Conservation (phyloP, 2,888 invertebrate genomes). For the Ectropis crepuscularia region DNA sequence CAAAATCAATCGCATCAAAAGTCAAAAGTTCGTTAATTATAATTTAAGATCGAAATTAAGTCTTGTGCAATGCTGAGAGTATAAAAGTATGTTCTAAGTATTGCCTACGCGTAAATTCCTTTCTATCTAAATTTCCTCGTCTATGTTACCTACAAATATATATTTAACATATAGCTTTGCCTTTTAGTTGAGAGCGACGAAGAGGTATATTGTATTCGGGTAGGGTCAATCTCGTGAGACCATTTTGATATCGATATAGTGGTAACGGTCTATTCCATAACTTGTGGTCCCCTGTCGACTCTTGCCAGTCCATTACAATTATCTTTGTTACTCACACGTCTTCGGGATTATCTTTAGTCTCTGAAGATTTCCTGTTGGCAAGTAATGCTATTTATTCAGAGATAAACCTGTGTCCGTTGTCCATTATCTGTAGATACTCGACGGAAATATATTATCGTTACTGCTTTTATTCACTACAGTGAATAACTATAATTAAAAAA, state of each 20-base stretch:
- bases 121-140: too few relatives aligned
- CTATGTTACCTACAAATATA: too few relatives aligned
- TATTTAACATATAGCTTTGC: constrained; percentile 34
- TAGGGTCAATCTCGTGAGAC: constrained; percentile 54
- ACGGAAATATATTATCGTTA: too few relatives aligned
- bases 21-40: too few relatives aligned
- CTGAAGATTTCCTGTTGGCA: neutral
- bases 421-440: too few relatives aligned
- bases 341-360: constrained; percentile 9
- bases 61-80: too few relatives aligned
- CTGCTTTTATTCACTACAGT: too few relatives aligned
- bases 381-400: neutral
- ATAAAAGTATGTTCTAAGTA: too few relatives aligned
- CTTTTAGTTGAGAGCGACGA: constrained; percentile 36
- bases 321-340: constrained; percentile 36
- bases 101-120: too few relatives aligned
- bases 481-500: neutral
- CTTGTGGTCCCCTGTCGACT: constrained; percentile 54
- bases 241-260: constrained; percentile 57
- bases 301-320: constrained; percentile 58
- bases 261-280: constrained; percentile 55
- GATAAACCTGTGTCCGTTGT: neutral
- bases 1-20: too few relatives aligned
- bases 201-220: constrained; percentile 48
- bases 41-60: too few relatives aligned